Conservation (phyloP, 2,888 invertebrate genomes). For the Nemotelus nigrinus region DNA sequence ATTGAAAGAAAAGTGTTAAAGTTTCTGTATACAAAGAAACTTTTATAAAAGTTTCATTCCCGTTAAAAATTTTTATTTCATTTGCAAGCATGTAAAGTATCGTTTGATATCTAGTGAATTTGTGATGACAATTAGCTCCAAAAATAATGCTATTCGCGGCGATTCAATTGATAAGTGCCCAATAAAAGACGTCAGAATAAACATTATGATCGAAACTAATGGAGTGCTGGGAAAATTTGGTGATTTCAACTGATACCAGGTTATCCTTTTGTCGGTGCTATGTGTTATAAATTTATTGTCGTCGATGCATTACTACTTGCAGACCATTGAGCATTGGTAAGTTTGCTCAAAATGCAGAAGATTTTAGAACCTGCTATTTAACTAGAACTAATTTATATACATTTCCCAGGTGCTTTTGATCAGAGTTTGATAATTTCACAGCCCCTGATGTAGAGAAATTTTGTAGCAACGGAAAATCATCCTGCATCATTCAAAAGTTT, state of each 20-base stretch:
- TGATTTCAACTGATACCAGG: slow-evolving; percentile 67
- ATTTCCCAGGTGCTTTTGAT: slow-evolving; percentile 31
- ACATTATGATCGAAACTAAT: slow-evolving; percentile 59
- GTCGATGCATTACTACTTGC: slow-evolving; percentile 70
- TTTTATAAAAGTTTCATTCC: slow-evolving; percentile 3
- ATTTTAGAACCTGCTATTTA: too few species aligned
- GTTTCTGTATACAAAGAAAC: slow-evolving; percentile 2
- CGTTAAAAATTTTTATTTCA: not conserved
- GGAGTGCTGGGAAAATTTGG: slow-evolving; percentile 67
- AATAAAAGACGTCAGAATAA: not conserved
- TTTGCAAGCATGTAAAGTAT: not conserved
- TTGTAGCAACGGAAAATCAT: slow-evolving; percentile 11
- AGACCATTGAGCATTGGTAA: slow-evolving; percentile 68
- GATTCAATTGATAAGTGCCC: not conserved
- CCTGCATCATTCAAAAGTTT: too few species aligned
- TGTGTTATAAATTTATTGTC: slow-evolving; percentile 68
- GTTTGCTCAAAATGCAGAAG: slow-evolving; percentile 9
- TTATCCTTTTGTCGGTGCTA: slow-evolving; percentile 67
- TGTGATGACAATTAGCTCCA: too few species aligned
- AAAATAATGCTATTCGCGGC: not conserved
- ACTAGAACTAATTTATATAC: too few species aligned
- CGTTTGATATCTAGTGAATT: too few species aligned
- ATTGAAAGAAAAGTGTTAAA: not conserved
- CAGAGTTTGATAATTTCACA: slow-evolving; percentile 45
- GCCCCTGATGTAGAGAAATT: slow-evolving; percentile 45